phyloP scores from a whole-genome alignment of 2,888 invertebrate species.

The Himalopsyche anomala region DNA sequence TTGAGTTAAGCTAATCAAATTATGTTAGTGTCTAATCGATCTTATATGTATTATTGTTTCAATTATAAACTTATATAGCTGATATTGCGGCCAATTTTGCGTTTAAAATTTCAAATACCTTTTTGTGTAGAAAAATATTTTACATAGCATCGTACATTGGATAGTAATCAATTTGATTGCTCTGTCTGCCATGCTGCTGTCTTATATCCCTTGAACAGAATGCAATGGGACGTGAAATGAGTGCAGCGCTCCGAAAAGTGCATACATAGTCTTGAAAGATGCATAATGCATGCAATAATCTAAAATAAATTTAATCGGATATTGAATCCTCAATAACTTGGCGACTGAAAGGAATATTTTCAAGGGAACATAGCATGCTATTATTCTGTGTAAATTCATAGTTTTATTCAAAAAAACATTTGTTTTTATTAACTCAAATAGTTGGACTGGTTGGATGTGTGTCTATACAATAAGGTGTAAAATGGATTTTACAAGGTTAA shows the following conservation, averaged over 20 bases:
- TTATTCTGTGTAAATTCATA: too few species aligned
- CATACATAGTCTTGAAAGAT: conserved; percentile 11
- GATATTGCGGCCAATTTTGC: too few species aligned
- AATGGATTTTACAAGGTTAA: too few species aligned
- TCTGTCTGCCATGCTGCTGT: conserved; percentile 34
- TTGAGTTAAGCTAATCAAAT: neutral
- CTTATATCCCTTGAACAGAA: conserved; percentile 2
- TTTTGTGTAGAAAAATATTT: conserved; percentile 33
- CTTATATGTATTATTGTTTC: neutral
- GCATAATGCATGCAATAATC: conserved; percentile 36
- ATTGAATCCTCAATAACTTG: too few species aligned
- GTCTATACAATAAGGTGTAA: too few species aligned
- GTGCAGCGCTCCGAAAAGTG: neutral
- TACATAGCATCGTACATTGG: conserved; percentile 38
- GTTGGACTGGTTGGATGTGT: too few species aligned
- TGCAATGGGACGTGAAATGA: conserved; percentile 27
- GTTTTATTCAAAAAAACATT: too few species aligned
- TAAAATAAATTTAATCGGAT: neutral
- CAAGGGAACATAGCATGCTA: too few species aligned
- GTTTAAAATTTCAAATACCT: neutral
- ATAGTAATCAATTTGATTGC: conserved; percentile 54
- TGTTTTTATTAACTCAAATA: too few species aligned
- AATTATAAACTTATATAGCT: too few species aligned
- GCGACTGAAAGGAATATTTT: too few species aligned
- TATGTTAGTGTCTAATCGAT: neutral